Conservation (phyloP, 2,888 invertebrate species). For the Melinaea menophilus region DNA sequence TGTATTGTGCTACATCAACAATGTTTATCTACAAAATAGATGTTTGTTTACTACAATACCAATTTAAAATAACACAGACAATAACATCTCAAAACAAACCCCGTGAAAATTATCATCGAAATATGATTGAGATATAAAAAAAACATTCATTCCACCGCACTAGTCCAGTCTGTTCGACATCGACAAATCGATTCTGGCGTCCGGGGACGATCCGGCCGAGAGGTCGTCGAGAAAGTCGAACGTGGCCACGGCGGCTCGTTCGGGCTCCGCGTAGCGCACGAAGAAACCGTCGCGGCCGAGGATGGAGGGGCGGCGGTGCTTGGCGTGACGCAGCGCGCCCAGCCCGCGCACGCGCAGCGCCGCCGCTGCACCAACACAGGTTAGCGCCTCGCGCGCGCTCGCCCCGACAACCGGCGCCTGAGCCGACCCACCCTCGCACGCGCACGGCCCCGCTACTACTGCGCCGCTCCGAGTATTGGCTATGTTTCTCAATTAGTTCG, state of each 20-base stretch:
- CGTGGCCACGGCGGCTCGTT: slow-evolving; percentile 86
- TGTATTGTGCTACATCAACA: background rate
- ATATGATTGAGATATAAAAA: background rate
- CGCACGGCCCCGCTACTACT: slow-evolving; percentile 33
- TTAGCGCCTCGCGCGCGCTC: slow-evolving; percentile 56
- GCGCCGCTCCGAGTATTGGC: slow-evolving; percentile 30
- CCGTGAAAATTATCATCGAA: too few relatives aligned
- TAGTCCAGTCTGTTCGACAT: slow-evolving; percentile 7
- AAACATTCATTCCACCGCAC: background rate
- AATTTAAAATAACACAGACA: too few relatives aligned
- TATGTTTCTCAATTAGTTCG: background rate
- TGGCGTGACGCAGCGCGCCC: slow-evolving; percentile 74
- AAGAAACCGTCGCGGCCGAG: slow-evolving; percentile 87
- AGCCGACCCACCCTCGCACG: slow-evolving; percentile 37
- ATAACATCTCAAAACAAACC: too few relatives aligned
- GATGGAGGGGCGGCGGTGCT: slow-evolving; percentile 81
- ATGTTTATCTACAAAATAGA: background rate
- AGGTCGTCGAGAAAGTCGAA: slow-evolving; percentile 89
- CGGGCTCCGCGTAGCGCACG: slow-evolving; percentile 86
- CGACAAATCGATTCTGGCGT: slow-evolving; percentile 67
- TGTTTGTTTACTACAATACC: background rate
- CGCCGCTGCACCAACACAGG: slow-evolving; percentile 74
- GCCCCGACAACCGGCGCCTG: slow-evolving; percentile 50
- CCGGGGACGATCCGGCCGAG: slow-evolving; percentile 65
- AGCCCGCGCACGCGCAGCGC: slow-evolving; percentile 78